These are phyloP conservation scores for Diachrysia chrysitis DNA, from an alignment of 2,888 invertebrate species.

Conservation along the genomic window DNA sequence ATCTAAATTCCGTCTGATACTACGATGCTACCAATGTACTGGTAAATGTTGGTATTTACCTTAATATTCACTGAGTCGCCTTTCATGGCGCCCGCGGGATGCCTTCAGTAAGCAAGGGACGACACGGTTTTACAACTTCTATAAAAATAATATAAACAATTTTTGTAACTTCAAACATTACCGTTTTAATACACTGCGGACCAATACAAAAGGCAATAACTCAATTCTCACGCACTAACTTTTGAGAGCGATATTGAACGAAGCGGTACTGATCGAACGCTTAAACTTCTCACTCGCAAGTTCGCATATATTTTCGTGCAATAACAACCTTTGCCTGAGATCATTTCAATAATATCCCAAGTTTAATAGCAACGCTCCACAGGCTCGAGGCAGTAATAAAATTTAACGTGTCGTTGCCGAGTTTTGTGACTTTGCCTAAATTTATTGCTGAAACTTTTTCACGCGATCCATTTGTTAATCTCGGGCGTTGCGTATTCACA, in stretches of 20 bases:
- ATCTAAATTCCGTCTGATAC: not conserved
- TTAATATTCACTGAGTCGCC: not conserved
- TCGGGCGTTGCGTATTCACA: slow-evolving; percentile 66
- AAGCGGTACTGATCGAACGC: slow-evolving; percentile 64
- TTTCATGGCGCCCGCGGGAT: not conserved
- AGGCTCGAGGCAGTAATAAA: slow-evolving; percentile 80
- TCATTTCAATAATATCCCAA: slow-evolving; percentile 86
- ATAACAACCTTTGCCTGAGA: slow-evolving; percentile 78
- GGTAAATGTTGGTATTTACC: not conserved
- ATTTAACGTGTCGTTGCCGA: slow-evolving; percentile 82
- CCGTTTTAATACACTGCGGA: slow-evolving; percentile 53
- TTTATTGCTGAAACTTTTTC: slow-evolving; percentile 83
- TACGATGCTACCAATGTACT: not conserved
- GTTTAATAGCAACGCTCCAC: slow-evolving; percentile 79
- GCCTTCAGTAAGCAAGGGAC: slow-evolving; percentile 13
- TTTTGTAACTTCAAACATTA: slow-evolving; percentile 50
- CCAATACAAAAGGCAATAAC: slow-evolving; percentile 49
- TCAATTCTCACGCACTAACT: slow-evolving; percentile 52
- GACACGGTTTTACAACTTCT: slow-evolving; percentile 42
- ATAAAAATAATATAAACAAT: slow-evolving; percentile 56
- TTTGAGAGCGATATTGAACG: slow-evolving; percentile 45
- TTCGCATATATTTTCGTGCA: slow-evolving; percentile 71
- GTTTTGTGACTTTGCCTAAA: slow-evolving; percentile 80
- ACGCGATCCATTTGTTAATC: slow-evolving; percentile 82
- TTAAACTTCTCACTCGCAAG: slow-evolving; percentile 69